A percentile compares a stretch with the other conserved stretches of the same genome.
Evolutionary conservation across 2,113 vertebrate genomes (phyloP).

Genomic region (Muntiacus muntjak): DNA sequence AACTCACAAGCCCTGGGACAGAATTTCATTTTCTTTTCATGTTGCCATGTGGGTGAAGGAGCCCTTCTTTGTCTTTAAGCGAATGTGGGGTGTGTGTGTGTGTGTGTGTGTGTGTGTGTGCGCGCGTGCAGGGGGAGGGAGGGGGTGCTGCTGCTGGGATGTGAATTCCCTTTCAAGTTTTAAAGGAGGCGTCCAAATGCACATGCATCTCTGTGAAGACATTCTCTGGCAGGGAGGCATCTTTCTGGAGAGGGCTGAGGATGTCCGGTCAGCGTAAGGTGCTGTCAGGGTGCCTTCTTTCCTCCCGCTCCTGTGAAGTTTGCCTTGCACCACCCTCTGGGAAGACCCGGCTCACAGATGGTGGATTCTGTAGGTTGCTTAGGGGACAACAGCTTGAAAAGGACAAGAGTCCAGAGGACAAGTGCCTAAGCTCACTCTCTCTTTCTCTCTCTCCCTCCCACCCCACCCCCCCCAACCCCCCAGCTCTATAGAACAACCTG

Average conservation of each 20-base stretch:
- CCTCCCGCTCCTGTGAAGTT: background rate
- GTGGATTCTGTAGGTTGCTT: background rate
- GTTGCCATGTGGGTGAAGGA: constrained; percentile 59
- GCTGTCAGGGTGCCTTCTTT: background rate
- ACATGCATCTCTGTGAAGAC: constrained; percentile 53
- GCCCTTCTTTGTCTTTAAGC: background rate
- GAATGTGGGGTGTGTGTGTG: background rate
- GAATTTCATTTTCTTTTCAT: constrained; percentile 80
- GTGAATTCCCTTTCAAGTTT: constrained; percentile 69
- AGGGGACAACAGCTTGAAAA: background rate
- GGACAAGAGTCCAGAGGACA: background rate
- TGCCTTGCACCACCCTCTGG: background rate
- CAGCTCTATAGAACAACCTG: background rate
- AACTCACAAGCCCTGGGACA: constrained; percentile 68
- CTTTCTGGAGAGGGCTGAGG: constrained; percentile 11
- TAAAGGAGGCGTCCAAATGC: constrained; percentile 67
- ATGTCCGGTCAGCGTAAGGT: constrained; percentile 16
- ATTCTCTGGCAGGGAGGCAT: background rate
- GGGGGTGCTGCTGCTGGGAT: background rate
- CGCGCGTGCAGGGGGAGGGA: background rate
- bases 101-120: background rate
- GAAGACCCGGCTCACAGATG: background rate
- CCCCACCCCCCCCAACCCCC: background rate
- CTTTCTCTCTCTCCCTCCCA: too few species aligned
- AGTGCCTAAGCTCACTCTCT: background rate